Evolutionary conservation across 2,888 invertebrate species (phyloP).

Genomic region (Perizoma flavofasciatum): DNA sequence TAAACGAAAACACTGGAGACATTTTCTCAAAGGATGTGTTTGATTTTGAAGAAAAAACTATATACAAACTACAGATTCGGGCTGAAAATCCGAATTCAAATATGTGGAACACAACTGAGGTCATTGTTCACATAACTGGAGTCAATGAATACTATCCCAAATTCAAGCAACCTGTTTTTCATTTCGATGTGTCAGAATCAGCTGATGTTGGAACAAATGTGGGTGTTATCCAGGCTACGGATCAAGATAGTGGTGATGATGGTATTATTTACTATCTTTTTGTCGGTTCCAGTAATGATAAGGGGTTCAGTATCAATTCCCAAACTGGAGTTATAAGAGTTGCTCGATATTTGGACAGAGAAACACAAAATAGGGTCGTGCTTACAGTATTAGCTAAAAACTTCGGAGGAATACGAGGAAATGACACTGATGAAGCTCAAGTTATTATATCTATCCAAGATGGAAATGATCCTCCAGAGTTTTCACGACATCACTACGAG

Average conservation of each 20-base stretch:
- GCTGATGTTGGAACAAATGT: constrained; percentile 93
- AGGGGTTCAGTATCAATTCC: constrained; percentile 93
- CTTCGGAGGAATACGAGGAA: constrained; percentile 95
- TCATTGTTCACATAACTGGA: constrained; percentile 91
- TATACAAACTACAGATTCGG: constrained; percentile 89
- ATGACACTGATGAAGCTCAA: constrained; percentile 97
- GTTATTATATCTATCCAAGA: constrained; percentile 97
- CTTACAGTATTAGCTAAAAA: constrained; percentile 97
- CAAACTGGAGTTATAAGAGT: constrained; percentile 94
- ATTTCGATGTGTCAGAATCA: constrained; percentile 96
- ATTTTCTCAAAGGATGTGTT: constrained; percentile 90
- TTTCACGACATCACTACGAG: constrained; percentile 90
- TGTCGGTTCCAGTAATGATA: constrained; percentile 96
- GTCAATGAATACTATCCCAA: constrained; percentile 95
- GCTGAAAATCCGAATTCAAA: constrained; percentile 94
- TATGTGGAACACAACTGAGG: constrained; percentile 89
- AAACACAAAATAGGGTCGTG: constrained; percentile 94
- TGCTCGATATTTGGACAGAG: constrained; percentile 91
- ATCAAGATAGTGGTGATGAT: constrained; percentile 94
- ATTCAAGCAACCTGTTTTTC: constrained; percentile 94
- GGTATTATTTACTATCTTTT: constrained; percentile 96
- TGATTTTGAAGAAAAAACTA: constrained; percentile 93
- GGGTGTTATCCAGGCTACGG: constrained; percentile 93
- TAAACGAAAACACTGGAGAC: constrained; percentile 90
- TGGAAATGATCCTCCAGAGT: constrained; percentile 98